These are phyloP conservation scores for Acleris literana DNA, from an alignment of 2,888 invertebrate species.

Conservation along the genomic window DNA sequence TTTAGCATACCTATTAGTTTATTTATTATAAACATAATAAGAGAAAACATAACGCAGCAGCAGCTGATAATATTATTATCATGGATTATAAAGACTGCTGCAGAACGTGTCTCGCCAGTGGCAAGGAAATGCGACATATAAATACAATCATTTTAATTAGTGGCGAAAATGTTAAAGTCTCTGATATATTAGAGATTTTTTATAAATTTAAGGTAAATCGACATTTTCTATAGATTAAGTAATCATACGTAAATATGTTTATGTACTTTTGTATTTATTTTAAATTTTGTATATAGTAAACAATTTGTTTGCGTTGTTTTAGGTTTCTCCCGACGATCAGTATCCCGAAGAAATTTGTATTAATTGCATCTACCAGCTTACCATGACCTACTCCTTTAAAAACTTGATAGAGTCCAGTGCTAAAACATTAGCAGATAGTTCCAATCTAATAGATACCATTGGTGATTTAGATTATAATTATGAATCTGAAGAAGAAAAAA, in stretches of 20 bases:
- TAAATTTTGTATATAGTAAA: background rate
- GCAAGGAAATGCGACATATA: conserved; percentile 69
- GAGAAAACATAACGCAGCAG: too few relatives aligned
- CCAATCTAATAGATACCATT: conserved; percentile 47
- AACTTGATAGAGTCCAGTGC: conserved; percentile 67
- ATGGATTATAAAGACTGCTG: conserved; percentile 69
- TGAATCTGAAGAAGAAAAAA: conserved; percentile 57
- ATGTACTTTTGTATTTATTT: too few relatives aligned
- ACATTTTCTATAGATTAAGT: background rate
- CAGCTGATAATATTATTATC: conserved; percentile 3
- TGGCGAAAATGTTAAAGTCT: conserved; percentile 61
- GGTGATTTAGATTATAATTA: conserved; percentile 50
- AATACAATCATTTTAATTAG: conserved; percentile 61
- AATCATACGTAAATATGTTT: too few relatives aligned
- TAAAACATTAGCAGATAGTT: conserved; percentile 56
- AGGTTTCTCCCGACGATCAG: conserved; percentile 57
- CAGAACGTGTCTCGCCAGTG: conserved; percentile 67
- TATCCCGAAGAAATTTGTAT: conserved; percentile 71
- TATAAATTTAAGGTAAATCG: conserved; percentile 67
- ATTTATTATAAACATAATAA: too few relatives aligned
- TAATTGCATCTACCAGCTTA: conserved; percentile 74
- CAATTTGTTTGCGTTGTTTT: conserved; percentile 24
- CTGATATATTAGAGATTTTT: conserved; percentile 69
- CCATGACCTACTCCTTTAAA: conserved; percentile 77
- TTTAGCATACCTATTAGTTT: too few relatives aligned